Evolutionary conservation across 2,888 invertebrate genomes (phyloP).

Genomic region (Lymantria monacha): DNA sequence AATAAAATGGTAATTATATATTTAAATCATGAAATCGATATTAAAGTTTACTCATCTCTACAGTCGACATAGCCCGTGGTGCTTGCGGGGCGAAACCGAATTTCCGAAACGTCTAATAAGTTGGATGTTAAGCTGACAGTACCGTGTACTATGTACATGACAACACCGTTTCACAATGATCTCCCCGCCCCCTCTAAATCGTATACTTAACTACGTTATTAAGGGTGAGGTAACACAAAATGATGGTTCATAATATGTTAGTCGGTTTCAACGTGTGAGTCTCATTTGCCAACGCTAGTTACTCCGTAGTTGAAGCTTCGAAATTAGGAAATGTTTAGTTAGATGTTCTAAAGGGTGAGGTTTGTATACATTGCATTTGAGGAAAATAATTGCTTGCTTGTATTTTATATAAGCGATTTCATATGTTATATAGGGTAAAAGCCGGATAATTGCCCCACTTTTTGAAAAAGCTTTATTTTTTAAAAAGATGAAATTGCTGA

Average conservation of each 20-base stretch:
- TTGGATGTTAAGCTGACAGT: slow-evolving; percentile 77
- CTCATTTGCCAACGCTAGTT: slow-evolving; percentile 69
- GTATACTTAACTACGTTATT: slow-evolving; percentile 32
- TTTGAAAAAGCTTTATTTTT: too few relatives aligned
- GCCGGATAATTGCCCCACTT: too few relatives aligned
- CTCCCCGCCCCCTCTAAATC: slow-evolving; percentile 32
- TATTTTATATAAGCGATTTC: slow-evolving; percentile 15
- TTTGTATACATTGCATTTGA: slow-evolving; percentile 33
- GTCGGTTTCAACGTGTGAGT: slow-evolving; percentile 53
- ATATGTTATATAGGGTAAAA: slow-evolving; percentile 6
- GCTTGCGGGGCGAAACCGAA: slow-evolving; percentile 77
- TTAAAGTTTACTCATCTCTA: slow-evolving; percentile 38
- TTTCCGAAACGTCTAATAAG: slow-evolving; percentile 82
- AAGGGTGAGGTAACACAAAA: slow-evolving; percentile 26
- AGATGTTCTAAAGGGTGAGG: slow-evolving; percentile 43
- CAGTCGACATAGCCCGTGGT: slow-evolving; percentile 56
- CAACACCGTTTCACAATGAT: slow-evolving; percentile 52
- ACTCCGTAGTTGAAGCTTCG: slow-evolving; percentile 57
- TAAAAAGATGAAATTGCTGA: too few relatives aligned
- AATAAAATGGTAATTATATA: too few relatives aligned
- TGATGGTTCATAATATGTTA: slow-evolving; percentile 47
- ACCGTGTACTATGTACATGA: slow-evolving; percentile 68
- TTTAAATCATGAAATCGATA: slow-evolving; percentile 29
- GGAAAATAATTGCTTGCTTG: slow-evolving; percentile 30
- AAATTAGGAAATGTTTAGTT: slow-evolving; percentile 72